Base-by-base conservation (phyloP, 1,140 invertebrate species). In the Caenorhabditis elegans region DNA sequence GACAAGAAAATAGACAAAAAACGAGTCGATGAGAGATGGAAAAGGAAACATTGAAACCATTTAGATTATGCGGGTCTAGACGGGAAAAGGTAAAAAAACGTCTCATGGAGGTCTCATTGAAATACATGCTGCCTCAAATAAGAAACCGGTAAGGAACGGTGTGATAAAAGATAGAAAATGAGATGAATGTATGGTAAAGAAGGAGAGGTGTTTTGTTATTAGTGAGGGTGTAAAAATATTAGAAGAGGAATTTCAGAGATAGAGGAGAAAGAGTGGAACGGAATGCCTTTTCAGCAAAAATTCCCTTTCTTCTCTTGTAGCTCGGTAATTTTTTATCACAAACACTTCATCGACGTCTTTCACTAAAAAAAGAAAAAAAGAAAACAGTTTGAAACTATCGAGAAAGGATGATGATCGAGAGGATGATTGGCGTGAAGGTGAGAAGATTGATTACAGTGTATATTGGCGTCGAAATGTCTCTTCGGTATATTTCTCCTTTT, bases 361-460 rank as follows among this genome's bases (percentile, higher is more conserved):
- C 65, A 31, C 55, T 39, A 53, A 48, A 77, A 24, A 19, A 31
- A 10, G 36, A 19, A 49, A 36, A 77, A 53, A 19, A 48, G 43
- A 53, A 77, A 77, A 77, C 47, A 48, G 76, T 51, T 34, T 51
- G 76, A 77, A 77, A 53, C 22, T 48, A 36, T 48, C 26, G n/a
- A 76, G 3, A 48, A 26, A 22, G 24, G 46, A 24, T 36, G 49
- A 77, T 49, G 76, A 76, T 48, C 75, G 28, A 53, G 46, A 46
- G 24, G 76, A 53, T 53, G 76, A 51, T 77, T 51, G 49, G 76
- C 46, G 19, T 51, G 76, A 77, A 77, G 76, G 46, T 49, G 76
- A 49, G 46, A 77, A 77, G 46, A 77, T 77, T 51, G 49, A 77
- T 53, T 51, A 77, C 46, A 53, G 76, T 77, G 49, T 70, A 34